Evolutionary conservation across 2,113 vertebrate species (phyloP).

Genomic region (Rhinolophus sinicus): DNA sequence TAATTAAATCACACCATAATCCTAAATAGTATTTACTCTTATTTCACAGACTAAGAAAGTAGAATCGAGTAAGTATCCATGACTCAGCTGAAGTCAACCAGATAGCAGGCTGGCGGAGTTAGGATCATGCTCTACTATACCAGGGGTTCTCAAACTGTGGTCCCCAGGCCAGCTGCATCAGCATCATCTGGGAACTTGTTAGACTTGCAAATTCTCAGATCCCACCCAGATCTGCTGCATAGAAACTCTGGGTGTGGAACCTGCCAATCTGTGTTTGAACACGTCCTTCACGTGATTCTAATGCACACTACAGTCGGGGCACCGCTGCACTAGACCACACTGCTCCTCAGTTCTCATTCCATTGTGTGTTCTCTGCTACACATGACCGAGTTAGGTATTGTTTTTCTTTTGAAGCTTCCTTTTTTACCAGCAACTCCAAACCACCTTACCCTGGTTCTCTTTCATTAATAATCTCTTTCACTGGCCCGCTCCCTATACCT

Average conservation of each 20-base stretch:
- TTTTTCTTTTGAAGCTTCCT: neutral
- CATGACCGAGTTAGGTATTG: neutral
- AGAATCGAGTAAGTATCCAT: neutral
- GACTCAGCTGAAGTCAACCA: neutral
- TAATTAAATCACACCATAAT: neutral
- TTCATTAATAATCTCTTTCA: neutral
- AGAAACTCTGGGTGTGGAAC: neutral
- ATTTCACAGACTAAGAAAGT: neutral
- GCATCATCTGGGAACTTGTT: neutral
- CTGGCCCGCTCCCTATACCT: neutral
- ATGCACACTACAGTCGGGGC: neutral
- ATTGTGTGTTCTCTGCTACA: neutral
- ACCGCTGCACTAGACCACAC: too few relatives aligned
- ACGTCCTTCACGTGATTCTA: accelerated
- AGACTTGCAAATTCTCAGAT: neutral
- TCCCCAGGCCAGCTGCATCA: neutral
- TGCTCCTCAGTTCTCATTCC: neutral
- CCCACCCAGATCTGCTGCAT: neutral
- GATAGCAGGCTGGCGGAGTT: neutral
- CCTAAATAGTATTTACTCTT: neutral
- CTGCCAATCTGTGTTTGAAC: neutral
- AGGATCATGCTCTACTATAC: neutral
- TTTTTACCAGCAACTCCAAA: neutral
- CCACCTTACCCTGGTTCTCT: neutral
- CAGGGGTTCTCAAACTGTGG: neutral